Percentiles rank a stretch among this genome's conserved stretches.
Conservation (phyloP, 2,888 invertebrate genomes). For the Eupithecia inturbata region DNA sequence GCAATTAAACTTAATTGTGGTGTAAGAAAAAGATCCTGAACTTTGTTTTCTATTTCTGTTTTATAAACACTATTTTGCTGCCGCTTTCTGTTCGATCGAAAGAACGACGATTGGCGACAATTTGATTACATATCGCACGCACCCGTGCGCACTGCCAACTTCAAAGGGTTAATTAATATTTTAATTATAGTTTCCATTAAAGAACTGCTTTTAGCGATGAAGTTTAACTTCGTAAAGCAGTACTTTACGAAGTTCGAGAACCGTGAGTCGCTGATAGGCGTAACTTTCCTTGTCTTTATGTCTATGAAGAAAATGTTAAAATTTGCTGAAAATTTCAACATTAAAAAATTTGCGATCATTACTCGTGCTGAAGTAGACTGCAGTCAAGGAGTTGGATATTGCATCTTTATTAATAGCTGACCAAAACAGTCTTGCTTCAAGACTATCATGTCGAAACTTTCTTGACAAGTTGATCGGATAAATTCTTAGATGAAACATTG, state of each 20-base stretch:
- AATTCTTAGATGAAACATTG: neutral
- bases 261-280: too few species aligned
- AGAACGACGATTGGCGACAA: neutral
- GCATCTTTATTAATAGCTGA: neutral
- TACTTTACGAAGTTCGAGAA: conserved; percentile 1
- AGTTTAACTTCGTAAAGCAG: conserved; percentile 34
- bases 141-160: too few species aligned
- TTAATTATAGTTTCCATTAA: neutral
- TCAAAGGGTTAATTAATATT: neutral
- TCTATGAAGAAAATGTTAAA: neutral
- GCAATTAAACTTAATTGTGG: too few species aligned
- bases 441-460: neutral
- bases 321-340: neutral
- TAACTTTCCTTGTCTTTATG: neutral
- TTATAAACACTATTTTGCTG: too few species aligned
- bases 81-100: neutral
- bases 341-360: neutral
- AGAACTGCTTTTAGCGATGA: neutral
- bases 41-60: too few species aligned
- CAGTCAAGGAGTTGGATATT: neutral
- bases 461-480: neutral
- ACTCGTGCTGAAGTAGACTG: neutral
- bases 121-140: too few species aligned
- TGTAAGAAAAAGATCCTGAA: too few species aligned
- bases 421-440: neutral